Percentiles rank a stretch among this genome's conserved stretches.
phyloP scores from a whole-genome alignment of 2,113 vertebrate genomes.

The Neogobius melanostomus region DNA sequence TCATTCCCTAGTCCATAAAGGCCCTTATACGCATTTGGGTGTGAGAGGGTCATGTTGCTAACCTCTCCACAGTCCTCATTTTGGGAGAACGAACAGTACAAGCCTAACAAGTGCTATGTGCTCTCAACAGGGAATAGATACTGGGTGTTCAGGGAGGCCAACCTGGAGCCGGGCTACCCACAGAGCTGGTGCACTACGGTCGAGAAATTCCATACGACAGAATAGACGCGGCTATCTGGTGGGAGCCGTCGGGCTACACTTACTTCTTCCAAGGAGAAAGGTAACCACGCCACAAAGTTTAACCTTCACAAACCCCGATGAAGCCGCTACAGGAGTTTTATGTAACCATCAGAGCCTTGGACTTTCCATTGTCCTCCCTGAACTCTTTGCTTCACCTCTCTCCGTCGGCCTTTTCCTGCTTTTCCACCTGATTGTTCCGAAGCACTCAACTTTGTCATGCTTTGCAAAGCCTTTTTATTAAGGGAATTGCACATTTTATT shows the following conservation, averaged over 20 bases:
- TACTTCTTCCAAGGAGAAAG: conserved; percentile 94
- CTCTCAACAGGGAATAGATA: conserved; percentile 81
- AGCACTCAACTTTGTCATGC: too few species aligned
- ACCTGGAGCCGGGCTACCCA: conserved; percentile 89
- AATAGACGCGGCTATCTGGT: conserved; percentile 93
- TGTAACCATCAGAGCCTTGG: too few species aligned
- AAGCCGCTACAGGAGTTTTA: too few species aligned
- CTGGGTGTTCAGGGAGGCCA: conserved; percentile 95
- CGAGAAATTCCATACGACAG: conserved; percentile 86
- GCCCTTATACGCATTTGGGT: neutral
- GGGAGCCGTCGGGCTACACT: conserved; percentile 94
- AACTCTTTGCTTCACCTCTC: too few species aligned
- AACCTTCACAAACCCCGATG: too few species aligned
- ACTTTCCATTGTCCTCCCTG: too few species aligned
- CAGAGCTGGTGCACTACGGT: conserved; percentile 86
- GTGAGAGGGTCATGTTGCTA: conserved; percentile 9
- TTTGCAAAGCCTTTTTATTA: too few species aligned
- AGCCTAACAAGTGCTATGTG: conserved; percentile 3
- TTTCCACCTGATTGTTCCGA: too few species aligned
- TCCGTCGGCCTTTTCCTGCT: too few species aligned
- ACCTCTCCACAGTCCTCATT: conserved; percentile 26
- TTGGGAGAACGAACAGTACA: conserved; percentile 11
- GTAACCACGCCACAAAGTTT: conserved; percentile 62
- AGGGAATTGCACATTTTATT: too few species aligned
- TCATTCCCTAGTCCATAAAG: neutral